These are phyloP conservation scores for Philopedon plagiatum DNA, from an alignment of 2,888 invertebrate genomes.

Conservation along the genomic window DNA sequence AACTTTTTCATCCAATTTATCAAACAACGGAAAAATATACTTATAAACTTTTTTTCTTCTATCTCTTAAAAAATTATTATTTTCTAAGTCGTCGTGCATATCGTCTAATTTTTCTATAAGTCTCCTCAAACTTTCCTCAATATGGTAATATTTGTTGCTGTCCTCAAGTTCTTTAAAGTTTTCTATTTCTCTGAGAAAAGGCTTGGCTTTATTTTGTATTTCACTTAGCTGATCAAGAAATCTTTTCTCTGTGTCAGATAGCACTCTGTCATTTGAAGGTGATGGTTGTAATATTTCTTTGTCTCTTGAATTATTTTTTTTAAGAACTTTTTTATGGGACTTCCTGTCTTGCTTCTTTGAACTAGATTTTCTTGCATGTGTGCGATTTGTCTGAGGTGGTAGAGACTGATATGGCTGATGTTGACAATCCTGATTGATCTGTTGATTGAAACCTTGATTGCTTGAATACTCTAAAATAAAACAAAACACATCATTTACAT, in stretches of 20 bases:
- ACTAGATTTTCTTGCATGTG: no score
- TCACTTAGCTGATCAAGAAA: not conserved
- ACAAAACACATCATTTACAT: no score
- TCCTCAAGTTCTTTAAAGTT: conserved; percentile 21
- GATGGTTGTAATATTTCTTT: not conserved
- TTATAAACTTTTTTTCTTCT: conserved; percentile 29
- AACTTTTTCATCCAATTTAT: conserved; percentile 31
- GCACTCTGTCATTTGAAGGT: no score
- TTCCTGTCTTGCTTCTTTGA: no score
- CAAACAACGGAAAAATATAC: conserved; percentile 34
- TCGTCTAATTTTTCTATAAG: conserved; percentile 27
- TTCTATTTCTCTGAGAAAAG: conserved; percentile 16
- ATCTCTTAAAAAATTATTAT: conserved; percentile 1
- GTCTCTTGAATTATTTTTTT: not conserved
- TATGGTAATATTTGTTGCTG: conserved; percentile 35
- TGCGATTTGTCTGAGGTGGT: no score
- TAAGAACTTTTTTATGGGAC: not conserved
- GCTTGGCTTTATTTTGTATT: conserved; percentile 12
- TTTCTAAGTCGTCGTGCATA: conserved; percentile 13
- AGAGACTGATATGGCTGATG: no score
- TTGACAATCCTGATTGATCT: no score
- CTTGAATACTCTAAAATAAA: no score
- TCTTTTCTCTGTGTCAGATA: not conserved
- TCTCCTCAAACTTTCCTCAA: conserved; percentile 41
- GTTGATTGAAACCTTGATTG: no score